phyloP scores from a whole-genome alignment of 2,113 vertebrate species.

The Myodes glareolus region DNA sequence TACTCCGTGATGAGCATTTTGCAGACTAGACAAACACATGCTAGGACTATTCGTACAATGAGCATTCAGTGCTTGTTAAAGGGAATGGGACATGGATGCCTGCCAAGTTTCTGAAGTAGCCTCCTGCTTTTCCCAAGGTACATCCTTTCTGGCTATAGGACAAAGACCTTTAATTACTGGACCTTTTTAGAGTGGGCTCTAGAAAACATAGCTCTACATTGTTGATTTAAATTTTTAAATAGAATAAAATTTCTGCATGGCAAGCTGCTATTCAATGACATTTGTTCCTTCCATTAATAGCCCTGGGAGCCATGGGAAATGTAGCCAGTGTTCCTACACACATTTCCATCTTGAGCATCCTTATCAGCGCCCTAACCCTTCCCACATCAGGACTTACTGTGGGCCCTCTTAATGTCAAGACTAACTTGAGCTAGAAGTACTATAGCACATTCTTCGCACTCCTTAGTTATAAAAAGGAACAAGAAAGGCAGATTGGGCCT shows the following conservation, averaged over 20 bases:
- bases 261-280: slow-evolving; percentile 51
- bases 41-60: neutral
- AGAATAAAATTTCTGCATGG: slow-evolving; percentile 51
- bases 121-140: neutral
- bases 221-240: slow-evolving; percentile 60
- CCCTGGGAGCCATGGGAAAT: slow-evolving; percentile 29
- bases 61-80: neutral
- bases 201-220: slow-evolving; percentile 34
- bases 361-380: neutral
- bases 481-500: slow-evolving; percentile 9
- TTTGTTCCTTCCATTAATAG: slow-evolving; percentile 53
- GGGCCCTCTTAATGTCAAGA: slow-evolving; percentile 15
- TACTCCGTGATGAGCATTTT: neutral
- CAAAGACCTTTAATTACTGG: neutral
- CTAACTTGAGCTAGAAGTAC: slow-evolving; percentile 19
- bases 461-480: neutral
- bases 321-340: slow-evolving; percentile 8
- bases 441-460: neutral
- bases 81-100: neutral
- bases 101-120: neutral
- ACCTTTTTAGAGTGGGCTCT: neutral
- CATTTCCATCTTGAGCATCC: neutral
- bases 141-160: neutral
- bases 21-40: neutral
- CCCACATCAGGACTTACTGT: neutral